Evolutionary conservation across 2,113 vertebrate species (phyloP), one percentile per base, ranked within the genome.

Genomic region (Cyphomyrus plagiostoma): DNA sequence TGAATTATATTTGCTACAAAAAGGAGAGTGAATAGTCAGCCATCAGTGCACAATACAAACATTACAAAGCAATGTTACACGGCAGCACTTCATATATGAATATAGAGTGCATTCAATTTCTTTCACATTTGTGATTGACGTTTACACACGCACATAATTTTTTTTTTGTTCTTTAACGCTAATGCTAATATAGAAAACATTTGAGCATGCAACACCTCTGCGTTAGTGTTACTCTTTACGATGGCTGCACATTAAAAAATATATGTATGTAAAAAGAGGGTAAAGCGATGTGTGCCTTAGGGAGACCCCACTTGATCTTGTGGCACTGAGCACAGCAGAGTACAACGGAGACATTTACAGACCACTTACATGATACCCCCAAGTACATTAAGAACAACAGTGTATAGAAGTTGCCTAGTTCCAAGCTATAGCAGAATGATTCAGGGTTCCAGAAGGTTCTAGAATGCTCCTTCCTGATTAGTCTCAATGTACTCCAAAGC

Each of bases 401-500:
- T 50, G 56, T 89, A 49, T 42, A 45, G 56, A 77, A 70, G 42
- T 49, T 80, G 84, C 82, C 46, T 1, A 53, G 35, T n/a, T 52
- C 83, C 35, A 85, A 70, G 50, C 74, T 62, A 39, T 83, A 58
- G 85, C 15, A 3, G 66, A 74, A 70, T 42, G 49, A 13, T 42
- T 46, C 11, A 3, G 30, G 83, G 26, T 21, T 53, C 48, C 23
- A 42, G 49, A 56, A 50, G 39, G 42, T 56, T 88, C 85, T 42
- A 52, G 89, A 83, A 83, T 87, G 80, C 23, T 52, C 88, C 91
- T 86, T 87, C 90, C 90, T 0, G 92, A 94, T 95, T 99, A 99
- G 97, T 97, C 91, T 99, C 98, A 89, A 99, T 96, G 93, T 98
- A 99, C 93, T 99, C 98, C 96, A 99, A 93, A 0, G 98, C 96